Conservation (phyloP, 2,797 vertebrate genomes). For the Pangasius larnaudii region DNA sequence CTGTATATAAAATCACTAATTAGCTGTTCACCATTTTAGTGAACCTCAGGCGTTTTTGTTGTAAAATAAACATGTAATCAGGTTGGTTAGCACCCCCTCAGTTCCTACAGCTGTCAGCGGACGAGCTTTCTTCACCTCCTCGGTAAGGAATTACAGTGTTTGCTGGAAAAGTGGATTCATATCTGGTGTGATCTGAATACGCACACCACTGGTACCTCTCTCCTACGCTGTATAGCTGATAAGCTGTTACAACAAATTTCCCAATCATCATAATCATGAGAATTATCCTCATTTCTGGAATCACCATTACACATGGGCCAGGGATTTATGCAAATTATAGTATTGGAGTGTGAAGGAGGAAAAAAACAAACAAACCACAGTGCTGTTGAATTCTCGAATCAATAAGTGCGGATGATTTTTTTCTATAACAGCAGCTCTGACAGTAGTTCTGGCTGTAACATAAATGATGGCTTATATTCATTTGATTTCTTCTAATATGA, state of each 20-base stretch:
- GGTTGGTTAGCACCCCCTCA: background rate
- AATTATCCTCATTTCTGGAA: background rate
- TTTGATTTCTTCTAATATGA: background rate
- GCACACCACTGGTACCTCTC: no score
- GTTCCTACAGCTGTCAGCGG: background rate
- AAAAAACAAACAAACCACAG: background rate
- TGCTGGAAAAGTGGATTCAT: background rate
- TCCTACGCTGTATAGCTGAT: background rate
- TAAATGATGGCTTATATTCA: background rate
- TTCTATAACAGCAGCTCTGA: background rate
- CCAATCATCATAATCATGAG: background rate
- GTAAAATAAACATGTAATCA: conserved; percentile 49
- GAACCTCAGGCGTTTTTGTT: conserved; percentile 44
- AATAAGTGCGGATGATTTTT: background rate
- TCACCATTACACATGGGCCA: background rate
- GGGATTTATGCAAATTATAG: background rate
- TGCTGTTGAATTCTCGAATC: background rate
- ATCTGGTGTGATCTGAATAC: background rate
- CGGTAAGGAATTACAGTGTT: background rate
- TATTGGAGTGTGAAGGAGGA: background rate
- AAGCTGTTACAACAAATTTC: background rate
- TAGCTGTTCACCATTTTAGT: conserved; percentile 10
- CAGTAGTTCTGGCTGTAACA: background rate
- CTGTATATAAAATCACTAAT: conserved; percentile 41
- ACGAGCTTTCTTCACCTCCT: conserved; percentile 14